A percentile compares a stretch with the other conserved stretches of the same genome.
Evolutionary conservation across 64 coral and sea anemone genomes (phyloP).

Genomic region (Anthopleura sola): DNA sequence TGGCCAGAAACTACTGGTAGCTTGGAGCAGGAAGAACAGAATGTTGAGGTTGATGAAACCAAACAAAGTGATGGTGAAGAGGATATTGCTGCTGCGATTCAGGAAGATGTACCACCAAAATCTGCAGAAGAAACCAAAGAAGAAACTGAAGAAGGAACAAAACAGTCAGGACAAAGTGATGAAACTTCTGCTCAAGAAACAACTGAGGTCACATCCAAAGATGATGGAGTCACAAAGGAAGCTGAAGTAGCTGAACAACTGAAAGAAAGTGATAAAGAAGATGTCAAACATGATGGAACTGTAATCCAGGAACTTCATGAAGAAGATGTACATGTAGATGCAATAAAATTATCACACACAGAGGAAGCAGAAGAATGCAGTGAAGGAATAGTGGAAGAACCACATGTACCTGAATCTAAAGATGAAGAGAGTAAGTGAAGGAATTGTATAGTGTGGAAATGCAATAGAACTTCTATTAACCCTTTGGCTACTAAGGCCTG

Average conservation of each 20-base stretch:
- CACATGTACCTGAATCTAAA: neutral
- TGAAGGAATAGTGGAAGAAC: slow-evolving; percentile 14
- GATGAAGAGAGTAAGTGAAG: slow-evolving; percentile 5
- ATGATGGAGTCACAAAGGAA: neutral
- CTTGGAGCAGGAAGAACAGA: neutral
- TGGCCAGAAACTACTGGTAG: slow-evolving; percentile 11
- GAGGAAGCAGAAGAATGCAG: slow-evolving; percentile 1
- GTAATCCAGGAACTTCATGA: neutral
- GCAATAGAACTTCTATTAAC: too few relatives aligned
- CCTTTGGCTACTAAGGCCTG: too few relatives aligned
- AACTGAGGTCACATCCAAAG: neutral
- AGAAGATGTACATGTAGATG: neutral
- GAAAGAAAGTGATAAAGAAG: neutral
- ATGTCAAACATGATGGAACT: neutral
- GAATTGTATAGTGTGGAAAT: too few relatives aligned
- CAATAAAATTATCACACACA: neutral
- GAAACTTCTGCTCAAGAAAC: neutral
- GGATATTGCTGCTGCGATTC: neutral
- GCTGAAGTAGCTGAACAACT: neutral
- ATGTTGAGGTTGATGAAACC: neutral
- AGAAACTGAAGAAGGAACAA: neutral
- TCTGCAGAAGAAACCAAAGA: neutral
- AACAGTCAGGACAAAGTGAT: neutral
- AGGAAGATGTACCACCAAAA: neutral
- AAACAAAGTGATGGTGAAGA: neutral